phyloP scores from a whole-genome alignment of 1,140 invertebrate genomes.

The Chymomyza costata region DNA sequence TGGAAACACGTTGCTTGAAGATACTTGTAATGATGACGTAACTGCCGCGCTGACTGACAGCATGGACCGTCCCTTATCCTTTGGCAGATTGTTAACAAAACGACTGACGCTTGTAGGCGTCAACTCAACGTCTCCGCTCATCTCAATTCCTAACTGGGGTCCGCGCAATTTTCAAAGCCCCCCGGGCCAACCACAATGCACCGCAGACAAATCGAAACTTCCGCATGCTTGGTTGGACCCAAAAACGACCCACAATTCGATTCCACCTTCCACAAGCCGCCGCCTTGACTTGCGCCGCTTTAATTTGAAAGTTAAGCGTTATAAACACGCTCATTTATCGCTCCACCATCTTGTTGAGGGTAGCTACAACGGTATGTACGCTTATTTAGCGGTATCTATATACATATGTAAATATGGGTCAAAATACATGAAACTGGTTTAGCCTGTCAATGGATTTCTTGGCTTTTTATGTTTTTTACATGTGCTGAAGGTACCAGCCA shows the following conservation, averaged over 20 bases:
- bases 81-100: too few species aligned
- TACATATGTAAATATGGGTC: too few species aligned
- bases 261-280: too few species aligned
- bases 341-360: constrained; percentile 6
- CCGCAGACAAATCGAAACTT: constrained; percentile 68
- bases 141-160: constrained; percentile 4
- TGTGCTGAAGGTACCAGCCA: too few species aligned
- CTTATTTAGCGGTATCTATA: too few species aligned
- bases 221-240: constrained; percentile 60
- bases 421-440: too few species aligned
- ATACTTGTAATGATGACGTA: constrained; percentile 20
- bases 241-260: constrained; percentile 5
- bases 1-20: constrained; percentile 31
- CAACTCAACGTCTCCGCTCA: too few species aligned
- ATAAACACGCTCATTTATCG: constrained; percentile 66
- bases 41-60: neutral
- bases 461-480: too few species aligned
- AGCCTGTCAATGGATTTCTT: too few species aligned
- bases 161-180: constrained; percentile 50
- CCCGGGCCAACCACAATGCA: constrained; percentile 19
- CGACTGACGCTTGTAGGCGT: too few species aligned
- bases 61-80: too few species aligned
- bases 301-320: constrained; percentile 70
- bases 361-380: too few species aligned
- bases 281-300: constrained; percentile 20